Percentiles rank a stretch among this genome's conserved stretches.
These are phyloP conservation scores for Trachelus tabidus DNA, from an alignment of 2,888 invertebrate genomes.

Conservation along the genomic window DNA sequence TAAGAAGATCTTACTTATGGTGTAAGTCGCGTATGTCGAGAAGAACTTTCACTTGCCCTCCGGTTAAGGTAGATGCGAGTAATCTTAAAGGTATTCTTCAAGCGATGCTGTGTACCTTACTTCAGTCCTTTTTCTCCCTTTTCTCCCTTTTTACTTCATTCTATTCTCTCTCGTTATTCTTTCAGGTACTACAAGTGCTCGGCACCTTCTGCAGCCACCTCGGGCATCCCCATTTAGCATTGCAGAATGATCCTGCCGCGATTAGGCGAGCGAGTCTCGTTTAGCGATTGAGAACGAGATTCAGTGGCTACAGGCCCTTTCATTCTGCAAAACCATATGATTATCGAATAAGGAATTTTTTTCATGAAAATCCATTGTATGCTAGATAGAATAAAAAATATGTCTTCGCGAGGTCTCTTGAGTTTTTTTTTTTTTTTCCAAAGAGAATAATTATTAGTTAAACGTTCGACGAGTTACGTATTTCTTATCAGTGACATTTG, in stretches of 20 bases:
- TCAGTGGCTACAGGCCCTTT: background rate
- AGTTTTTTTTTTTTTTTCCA: background rate
- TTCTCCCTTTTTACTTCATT: background rate
- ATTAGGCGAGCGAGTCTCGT: background rate
- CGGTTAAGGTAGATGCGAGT: conserved; percentile 44
- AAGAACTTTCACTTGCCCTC: conserved; percentile 59
- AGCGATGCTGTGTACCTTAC: conserved; percentile 19
- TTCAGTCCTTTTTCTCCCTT: background rate
- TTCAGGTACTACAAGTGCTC: background rate
- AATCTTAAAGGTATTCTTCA: conserved; percentile 47
- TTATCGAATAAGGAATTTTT: background rate
- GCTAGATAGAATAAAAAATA: background rate
- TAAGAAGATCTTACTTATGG: background rate
- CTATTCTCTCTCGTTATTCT: background rate
- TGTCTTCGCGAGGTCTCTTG: background rate
- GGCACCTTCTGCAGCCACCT: background rate
- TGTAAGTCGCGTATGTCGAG: conserved; percentile 6
- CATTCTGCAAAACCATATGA: background rate
- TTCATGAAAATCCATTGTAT: background rate
- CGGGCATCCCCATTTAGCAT: background rate
- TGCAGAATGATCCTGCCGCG: background rate
- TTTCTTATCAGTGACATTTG: background rate
- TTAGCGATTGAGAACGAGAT: background rate
- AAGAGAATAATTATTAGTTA: background rate
- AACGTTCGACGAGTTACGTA: background rate